phyloP scores from a whole-genome alignment of 2,113 vertebrate species.

The Festucalex cinctus region DNA sequence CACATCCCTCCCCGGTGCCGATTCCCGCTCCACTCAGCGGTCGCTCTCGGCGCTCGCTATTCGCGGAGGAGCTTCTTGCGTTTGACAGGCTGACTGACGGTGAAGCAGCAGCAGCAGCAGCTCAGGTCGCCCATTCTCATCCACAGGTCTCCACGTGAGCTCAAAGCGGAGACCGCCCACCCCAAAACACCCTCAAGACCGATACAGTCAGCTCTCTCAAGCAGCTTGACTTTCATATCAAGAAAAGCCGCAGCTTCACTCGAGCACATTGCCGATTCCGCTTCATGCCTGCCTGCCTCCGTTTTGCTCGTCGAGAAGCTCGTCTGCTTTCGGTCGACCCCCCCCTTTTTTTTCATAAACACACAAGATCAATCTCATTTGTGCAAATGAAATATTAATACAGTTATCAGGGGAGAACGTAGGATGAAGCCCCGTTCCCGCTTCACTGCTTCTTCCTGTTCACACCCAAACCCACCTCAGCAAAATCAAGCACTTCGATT shows the following conservation, averaged over 20 bases:
- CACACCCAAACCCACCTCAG: slow-evolving; percentile 16
- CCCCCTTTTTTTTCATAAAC: slow-evolving; percentile 31
- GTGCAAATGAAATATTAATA: slow-evolving; percentile 65
- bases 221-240: slow-evolving; percentile 76
- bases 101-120: slow-evolving; percentile 65
- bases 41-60: slow-evolving; percentile 44
- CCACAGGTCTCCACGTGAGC: slow-evolving; percentile 72
- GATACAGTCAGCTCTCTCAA: slow-evolving; percentile 46
- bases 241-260: slow-evolving; percentile 71
- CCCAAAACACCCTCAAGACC: neutral
- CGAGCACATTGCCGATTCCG: slow-evolving; percentile 67
- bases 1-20: slow-evolving; percentile 51
- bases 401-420: slow-evolving; percentile 45
- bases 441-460: slow-evolving; percentile 14
- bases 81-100: slow-evolving; percentile 79
- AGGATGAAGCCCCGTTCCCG: slow-evolving; percentile 37
- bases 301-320: slow-evolving; percentile 53
- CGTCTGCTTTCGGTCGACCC: slow-evolving; percentile 36
- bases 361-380: slow-evolving; percentile 62
- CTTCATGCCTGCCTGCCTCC: slow-evolving; percentile 33
- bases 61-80: slow-evolving; percentile 61
- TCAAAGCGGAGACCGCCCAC: neutral
- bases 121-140: slow-evolving; percentile 62
- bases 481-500: slow-evolving; percentile 18
- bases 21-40: slow-evolving; percentile 29